These are phyloP conservation scores for Tichodroma muraria DNA, from an alignment of 2,113 vertebrate species.

Conservation along the genomic window DNA sequence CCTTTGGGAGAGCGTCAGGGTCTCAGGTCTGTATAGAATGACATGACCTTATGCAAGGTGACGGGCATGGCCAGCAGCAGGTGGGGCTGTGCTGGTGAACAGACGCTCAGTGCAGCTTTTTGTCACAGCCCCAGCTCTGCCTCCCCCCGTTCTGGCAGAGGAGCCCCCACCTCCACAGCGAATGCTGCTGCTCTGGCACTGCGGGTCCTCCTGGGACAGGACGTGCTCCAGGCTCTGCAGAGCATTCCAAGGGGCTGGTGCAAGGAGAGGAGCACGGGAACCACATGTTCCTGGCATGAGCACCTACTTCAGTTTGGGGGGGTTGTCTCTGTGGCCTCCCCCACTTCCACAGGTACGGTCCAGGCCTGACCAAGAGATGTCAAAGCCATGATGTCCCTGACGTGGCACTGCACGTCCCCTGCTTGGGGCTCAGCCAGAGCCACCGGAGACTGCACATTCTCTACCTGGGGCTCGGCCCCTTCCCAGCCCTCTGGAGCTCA, in stretches of 20 bases:
- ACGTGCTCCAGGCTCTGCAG: accelerated
- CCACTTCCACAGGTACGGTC: background rate
- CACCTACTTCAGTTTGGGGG: background rate
- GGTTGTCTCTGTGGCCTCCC: background rate
- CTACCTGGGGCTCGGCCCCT: background rate
- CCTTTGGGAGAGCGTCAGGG: constrained; percentile 2
- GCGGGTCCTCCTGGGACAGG: accelerated
- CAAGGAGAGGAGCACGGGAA: background rate
- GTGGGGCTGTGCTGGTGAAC: background rate
- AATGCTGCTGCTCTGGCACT: background rate
- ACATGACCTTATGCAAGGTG: constrained; percentile 29
- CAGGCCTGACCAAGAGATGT: background rate
- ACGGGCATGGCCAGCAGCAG: background rate
- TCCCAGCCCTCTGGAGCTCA: background rate
- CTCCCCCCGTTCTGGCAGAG: background rate
- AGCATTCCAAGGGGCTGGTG: background rate
- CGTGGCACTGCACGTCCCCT: accelerated
- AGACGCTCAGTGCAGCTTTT: background rate
- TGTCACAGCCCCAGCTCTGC: background rate
- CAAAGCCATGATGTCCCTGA: accelerated
- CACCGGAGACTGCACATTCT: background rate
- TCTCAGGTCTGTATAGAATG: constrained; percentile 32
- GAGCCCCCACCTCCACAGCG: background rate
- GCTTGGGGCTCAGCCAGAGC: background rate
- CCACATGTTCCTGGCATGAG: accelerated